Evolutionary conservation across 92 coral and sea anemone genomes (phyloP).

Genomic region (Epizoanthus scotinus): DNA sequence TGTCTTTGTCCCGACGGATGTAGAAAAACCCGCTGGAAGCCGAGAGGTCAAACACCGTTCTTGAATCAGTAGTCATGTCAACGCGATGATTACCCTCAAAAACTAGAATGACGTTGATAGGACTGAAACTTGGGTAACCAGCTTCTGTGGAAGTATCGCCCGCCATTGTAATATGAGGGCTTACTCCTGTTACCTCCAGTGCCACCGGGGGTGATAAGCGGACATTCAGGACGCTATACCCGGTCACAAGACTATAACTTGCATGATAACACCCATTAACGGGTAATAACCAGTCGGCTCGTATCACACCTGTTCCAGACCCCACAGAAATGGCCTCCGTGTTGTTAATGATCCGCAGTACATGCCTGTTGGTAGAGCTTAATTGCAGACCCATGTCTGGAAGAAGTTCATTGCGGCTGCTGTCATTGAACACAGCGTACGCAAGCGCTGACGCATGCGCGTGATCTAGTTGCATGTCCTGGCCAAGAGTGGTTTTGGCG

Average conservation of each 20-base stretch:
- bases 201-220: conserved; percentile 39
- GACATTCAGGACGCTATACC: conserved; percentile 49
- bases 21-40: conserved; percentile 45
- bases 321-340: conserved; percentile 62
- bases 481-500: conserved; percentile 41
- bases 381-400: conserved; percentile 45
- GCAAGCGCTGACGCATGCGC: conserved; percentile 52
- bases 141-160: conserved; percentile 52
- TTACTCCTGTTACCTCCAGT: conserved; percentile 47
- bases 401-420: conserved; percentile 42
- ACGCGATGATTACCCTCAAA: conserved; percentile 48
- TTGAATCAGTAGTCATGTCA: conserved; percentile 57
- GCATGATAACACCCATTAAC: conserved; percentile 43
- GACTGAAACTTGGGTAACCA: conserved; percentile 57
- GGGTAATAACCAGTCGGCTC: conserved; percentile 56
- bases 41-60: conserved; percentile 50
- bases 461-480: conserved; percentile 48
- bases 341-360: conserved; percentile 44
- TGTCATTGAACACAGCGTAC: conserved; percentile 53
- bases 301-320: conserved; percentile 53
- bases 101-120: conserved; percentile 44
- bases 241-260: conserved; percentile 51
- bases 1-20: conserved; percentile 42
- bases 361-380: conserved; percentile 50
- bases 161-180: conserved; percentile 46